Evolutionary conservation across 2,888 invertebrate genomes (phyloP).

Genomic region (Thalpophila matura): DNA sequence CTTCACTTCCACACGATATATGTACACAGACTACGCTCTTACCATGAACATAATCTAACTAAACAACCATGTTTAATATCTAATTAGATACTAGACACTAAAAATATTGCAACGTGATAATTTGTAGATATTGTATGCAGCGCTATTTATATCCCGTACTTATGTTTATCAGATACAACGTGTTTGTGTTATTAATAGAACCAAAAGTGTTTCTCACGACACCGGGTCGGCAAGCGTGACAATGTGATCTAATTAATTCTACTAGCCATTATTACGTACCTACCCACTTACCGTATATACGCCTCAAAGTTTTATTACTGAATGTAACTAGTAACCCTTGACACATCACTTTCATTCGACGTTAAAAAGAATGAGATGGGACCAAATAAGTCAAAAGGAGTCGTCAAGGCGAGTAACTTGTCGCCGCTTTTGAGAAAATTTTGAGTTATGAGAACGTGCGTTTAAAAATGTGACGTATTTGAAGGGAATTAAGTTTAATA

Average conservation of each 20-base stretch:
- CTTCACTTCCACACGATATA: too few relatives aligned
- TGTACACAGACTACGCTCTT: too few relatives aligned
- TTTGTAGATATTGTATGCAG: constrained; percentile 20
- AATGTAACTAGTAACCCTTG: neutral
- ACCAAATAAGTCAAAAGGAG: too few relatives aligned
- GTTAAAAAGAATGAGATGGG: neutral
- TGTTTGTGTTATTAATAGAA: constrained; percentile 23
- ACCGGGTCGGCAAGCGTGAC: constrained; percentile 33
- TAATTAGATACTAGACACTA: constrained; percentile 12
- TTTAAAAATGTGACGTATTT: too few relatives aligned
- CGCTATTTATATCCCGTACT: constrained; percentile 21
- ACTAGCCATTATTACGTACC: constrained; percentile 5
- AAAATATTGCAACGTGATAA: constrained; percentile 11
- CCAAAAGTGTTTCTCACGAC: constrained; percentile 39
- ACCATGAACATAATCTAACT: neutral
- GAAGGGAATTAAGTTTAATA: too few relatives aligned
- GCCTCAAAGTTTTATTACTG: constrained; percentile 28
- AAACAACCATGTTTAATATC: neutral
- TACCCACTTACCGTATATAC: constrained; percentile 17
- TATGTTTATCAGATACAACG: constrained; percentile 30
- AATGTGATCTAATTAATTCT: constrained; percentile 43
- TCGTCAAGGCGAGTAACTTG: too few relatives aligned
- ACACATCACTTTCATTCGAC: neutral
- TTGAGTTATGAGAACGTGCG: too few relatives aligned
- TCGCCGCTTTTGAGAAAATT: too few relatives aligned